Evolutionary conservation across 2,113 vertebrate species (phyloP).

Genomic region (Herpetotheres cachinnans): DNA sequence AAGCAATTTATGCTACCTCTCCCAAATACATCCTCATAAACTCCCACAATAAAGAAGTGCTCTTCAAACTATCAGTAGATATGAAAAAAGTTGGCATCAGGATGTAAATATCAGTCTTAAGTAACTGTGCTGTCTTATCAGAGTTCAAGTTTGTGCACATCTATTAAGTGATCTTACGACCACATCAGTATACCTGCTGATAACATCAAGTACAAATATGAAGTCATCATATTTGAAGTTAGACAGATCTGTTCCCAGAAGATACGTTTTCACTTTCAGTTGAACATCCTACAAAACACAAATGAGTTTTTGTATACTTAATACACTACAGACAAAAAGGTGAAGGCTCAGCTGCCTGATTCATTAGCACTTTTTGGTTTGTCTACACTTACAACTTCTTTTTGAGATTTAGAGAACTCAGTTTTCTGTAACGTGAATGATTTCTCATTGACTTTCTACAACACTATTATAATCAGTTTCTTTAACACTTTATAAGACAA

Average conservation of each 20-base stretch:
- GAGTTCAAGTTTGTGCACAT: background rate
- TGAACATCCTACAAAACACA: conserved; percentile 89
- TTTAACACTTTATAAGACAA: background rate
- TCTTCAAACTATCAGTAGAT: background rate
- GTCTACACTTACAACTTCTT: background rate
- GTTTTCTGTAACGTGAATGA: background rate
- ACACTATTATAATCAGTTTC: background rate
- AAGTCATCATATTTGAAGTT: conserved; percentile 99
- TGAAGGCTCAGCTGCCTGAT: background rate
- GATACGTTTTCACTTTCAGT: conserved; percentile 95
- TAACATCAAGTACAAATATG: conserved; percentile 96
- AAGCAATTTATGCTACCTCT: background rate
- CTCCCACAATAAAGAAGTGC: background rate
- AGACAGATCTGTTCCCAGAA: conserved; percentile 96
- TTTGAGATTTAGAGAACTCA: background rate
- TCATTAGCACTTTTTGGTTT: background rate
- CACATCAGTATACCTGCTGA: conserved; percentile 85
- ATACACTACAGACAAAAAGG: background rate
- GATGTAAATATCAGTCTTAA: background rate
- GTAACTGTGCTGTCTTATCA: background rate
- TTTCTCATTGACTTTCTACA: background rate
- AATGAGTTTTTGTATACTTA: background rate
- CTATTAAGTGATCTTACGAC: background rate
- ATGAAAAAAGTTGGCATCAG: background rate
- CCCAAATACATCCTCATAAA: background rate